Base-by-base conservation (phyloP, 30 jellyfish, hydroid and myxozoan genomes). In the Aurelia aurita complex sp. Pacific region DNA sequence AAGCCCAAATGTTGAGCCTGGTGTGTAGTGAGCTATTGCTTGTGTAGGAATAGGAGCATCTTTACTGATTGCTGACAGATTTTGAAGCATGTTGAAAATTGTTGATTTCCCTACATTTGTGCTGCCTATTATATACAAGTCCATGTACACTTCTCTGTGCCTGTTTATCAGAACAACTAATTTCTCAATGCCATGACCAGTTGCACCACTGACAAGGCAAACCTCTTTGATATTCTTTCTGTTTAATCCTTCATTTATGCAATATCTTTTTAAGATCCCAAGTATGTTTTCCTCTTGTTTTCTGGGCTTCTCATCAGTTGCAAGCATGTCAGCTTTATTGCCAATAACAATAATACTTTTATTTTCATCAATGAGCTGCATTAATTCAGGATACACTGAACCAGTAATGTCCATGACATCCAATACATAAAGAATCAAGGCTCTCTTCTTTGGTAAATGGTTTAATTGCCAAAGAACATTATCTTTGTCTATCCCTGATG, bases 41-140 rank as follows among this genome's bases (percentile, higher is more conserved):
- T 92, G 98, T 34, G 96, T 59, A 17, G 98, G 98, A 10, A 92
- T 75, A 40, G 52, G 53, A 1, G 75, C 81, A 83, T 83, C 85
- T 71, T 77, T 92, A 68, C 88, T 86, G 61, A 88, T 87, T 51
- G 86, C 73, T 10, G 85, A 50, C 43, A 92, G 79, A 63, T 92
- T 92, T 57, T 79, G 94, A 51, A 92, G 79, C 85, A 83, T 69
- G 83, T 92, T 92, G 72, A 70, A 92, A 10, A 92, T 66, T 15
- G 96, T 79, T 29, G 98, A 87, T 65, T 92, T 92, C 17, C 98
- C 98, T 19, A 86, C 83, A 79, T 92, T 92, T 15, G 96, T 60
- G 59, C 96, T 70, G 35, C 98, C 98, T 46, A 92, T 94, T 42
- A 92, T 52, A 77, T 92, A 92, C 29, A 92, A 51, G 65, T 87